These are phyloP conservation scores for Andrena praecox DNA, from an alignment of 2,888 invertebrate species.

Conservation along the genomic window DNA sequence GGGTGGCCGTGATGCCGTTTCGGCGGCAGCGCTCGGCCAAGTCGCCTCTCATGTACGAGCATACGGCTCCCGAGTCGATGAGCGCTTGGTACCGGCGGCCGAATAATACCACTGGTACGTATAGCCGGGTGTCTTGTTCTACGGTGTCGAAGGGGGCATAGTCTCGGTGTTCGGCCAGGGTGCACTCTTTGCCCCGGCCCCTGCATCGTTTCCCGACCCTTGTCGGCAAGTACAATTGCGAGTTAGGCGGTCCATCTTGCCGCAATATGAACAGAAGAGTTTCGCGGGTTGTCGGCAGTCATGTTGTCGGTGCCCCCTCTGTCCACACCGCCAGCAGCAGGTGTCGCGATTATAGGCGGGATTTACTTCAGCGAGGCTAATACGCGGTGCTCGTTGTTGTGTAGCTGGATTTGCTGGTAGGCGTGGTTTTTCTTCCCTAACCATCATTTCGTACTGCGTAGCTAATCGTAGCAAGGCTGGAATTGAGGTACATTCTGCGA, in stretches of 20 bases:
- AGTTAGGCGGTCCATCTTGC: neutral
- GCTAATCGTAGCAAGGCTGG: too few species aligned
- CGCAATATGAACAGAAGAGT: neutral
- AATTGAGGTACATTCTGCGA: too few species aligned
- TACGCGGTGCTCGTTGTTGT: too few species aligned
- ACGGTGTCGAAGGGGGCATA: neutral
- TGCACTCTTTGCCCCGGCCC: neutral
- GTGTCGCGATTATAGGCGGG: conserved; percentile 1
- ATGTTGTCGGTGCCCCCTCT: too few species aligned
- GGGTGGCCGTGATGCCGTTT: neutral
- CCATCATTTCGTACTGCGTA: too few species aligned
- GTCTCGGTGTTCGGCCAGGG: neutral
- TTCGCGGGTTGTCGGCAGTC: neutral
- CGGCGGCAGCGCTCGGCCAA: neutral
- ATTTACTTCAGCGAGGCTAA: too few species aligned
- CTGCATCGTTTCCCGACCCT: neutral
- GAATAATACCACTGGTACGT: neutral
- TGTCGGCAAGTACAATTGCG: neutral
- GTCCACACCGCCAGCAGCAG: neutral
- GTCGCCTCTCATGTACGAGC: neutral
- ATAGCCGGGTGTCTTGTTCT: neutral
- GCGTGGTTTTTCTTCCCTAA: too few species aligned
- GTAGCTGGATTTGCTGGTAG: too few species aligned
- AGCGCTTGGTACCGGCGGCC: neutral
- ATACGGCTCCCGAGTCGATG: neutral